Base-by-base conservation (phyloP, 2,888 invertebrate species). In the Thereva unica region DNA sequence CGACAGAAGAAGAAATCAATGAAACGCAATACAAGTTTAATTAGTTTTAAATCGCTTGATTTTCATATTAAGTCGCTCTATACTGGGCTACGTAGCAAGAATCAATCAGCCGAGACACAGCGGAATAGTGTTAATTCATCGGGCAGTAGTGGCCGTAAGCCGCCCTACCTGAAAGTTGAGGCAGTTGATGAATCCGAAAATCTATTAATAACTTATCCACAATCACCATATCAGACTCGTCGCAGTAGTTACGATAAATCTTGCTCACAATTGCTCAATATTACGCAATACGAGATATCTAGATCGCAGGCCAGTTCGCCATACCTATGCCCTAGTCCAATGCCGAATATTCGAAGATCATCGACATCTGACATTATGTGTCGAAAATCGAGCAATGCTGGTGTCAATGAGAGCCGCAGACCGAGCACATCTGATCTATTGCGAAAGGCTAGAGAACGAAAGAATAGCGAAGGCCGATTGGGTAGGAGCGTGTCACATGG, bases 331-430 rank as follows among this genome's bases (percentile, higher is more conserved):
- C 80, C 80, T 10, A 77, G 76, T 68, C 73, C 73, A 52, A 72
- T 74, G 42, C 68, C 73, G 35, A 77, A 76, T 65, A 77, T 80
- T 8, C 74, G 80, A 8, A 78, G 81, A 59, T 81, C 81, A 40
- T 81, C 81, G 7, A 80, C 81, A 9, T 81, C 81, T 55, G 81
- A 81, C 57, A 81, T 81, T 47, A 76, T 76, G 68, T 76, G 78
- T 7, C 67, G 64, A 23, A 59, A 66, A 7, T 42, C 67, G 9
- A 49, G 35, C 44, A 45, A 9, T 68, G 63, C 54, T 63, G 45
- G 47, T 38, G 56, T 44, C 50, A 37, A 70, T 63, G 74, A 74
- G 9, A 78, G 76, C 69, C 76, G 80, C 0, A 75, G 81, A 45
- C 81, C 81, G 52, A 79, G 79, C 68, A 81, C 81, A 34, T 77